A percentile compares a stretch with the other conserved stretches of the same genome.
These are phyloP conservation scores for Psococerastis gibbosa DNA, from an alignment of 2,888 invertebrate species.

Conservation along the genomic window DNA sequence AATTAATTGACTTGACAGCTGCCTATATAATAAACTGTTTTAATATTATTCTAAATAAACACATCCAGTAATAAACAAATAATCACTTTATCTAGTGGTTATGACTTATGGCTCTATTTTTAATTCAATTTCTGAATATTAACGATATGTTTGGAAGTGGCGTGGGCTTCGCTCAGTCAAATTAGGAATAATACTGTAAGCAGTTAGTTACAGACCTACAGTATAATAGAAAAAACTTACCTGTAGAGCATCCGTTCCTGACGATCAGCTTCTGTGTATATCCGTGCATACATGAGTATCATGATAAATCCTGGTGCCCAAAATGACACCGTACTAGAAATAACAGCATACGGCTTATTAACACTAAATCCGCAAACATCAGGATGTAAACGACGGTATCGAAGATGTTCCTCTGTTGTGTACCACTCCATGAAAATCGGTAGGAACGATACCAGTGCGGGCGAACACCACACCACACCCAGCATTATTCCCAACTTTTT, in stretches of 20 bases:
- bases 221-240: no score
- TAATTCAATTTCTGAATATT: no score
- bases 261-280: slow-evolving; percentile 65
- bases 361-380: slow-evolving; percentile 58
- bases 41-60: no score
- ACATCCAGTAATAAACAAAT: no score
- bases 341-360: slow-evolving; percentile 68
- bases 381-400: slow-evolving; percentile 23
- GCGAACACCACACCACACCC: slow-evolving; percentile 79
- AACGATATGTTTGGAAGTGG: no score
- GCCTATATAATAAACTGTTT: no score
- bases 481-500: slow-evolving; percentile 61
- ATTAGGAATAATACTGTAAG: no score
- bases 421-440: slow-evolving; percentile 94
- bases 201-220: no score
- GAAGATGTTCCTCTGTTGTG: slow-evolving; percentile 62
- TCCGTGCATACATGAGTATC: slow-evolving; percentile 82
- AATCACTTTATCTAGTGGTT: no score
- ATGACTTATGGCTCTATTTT: no score
- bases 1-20: no score
- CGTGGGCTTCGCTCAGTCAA: no score
- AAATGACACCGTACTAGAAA: slow-evolving; percentile 80
- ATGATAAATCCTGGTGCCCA: slow-evolving; percentile 88
- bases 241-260: slow-evolving; percentile 70
- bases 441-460: slow-evolving; percentile 78